These are phyloP conservation scores for Colius striatus DNA, from an alignment of 2,113 vertebrate genomes.

Conservation along the genomic window DNA sequence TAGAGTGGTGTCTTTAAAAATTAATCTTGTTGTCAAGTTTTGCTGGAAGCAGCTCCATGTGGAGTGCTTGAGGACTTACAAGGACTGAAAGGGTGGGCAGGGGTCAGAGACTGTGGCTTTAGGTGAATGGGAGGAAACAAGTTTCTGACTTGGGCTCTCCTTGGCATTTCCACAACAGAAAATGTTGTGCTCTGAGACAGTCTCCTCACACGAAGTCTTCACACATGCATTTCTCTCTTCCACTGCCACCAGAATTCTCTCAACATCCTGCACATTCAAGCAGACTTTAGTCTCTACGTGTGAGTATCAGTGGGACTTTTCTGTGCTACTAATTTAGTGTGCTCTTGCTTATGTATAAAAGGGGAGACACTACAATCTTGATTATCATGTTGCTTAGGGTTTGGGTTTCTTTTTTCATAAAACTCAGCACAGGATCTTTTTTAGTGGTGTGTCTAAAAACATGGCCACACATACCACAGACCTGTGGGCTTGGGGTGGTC, in stretches of 20 bases:
- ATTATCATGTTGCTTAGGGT: too few relatives aligned
- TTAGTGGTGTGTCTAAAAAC: neutral
- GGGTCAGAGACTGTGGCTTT: neutral
- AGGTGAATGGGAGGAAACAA: neutral
- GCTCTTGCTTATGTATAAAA: neutral
- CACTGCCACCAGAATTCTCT: neutral
- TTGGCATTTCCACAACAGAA: neutral
- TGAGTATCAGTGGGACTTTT: neutral
- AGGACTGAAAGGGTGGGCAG: neutral
- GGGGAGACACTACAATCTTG: neutral
- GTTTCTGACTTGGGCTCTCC: neutral
- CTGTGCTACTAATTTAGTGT: neutral
- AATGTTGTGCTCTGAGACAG: neutral
- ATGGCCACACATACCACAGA: accelerated
- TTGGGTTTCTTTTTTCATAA: accelerated
- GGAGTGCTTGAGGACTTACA: neutral
- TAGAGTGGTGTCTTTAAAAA: constrained; percentile 21
- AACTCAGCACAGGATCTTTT: neutral
- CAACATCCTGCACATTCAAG: neutral
- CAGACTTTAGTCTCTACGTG: neutral
- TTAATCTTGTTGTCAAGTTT: neutral
- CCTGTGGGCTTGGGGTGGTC: neutral
- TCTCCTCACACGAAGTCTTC: neutral
- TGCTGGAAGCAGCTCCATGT: constrained; percentile 10
- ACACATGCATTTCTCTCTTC: accelerated